Evolutionary conservation across 2,888 invertebrate genomes (phyloP), one percentile per base, ranked within the genome.

Genomic region (Lobophora halterata): DNA sequence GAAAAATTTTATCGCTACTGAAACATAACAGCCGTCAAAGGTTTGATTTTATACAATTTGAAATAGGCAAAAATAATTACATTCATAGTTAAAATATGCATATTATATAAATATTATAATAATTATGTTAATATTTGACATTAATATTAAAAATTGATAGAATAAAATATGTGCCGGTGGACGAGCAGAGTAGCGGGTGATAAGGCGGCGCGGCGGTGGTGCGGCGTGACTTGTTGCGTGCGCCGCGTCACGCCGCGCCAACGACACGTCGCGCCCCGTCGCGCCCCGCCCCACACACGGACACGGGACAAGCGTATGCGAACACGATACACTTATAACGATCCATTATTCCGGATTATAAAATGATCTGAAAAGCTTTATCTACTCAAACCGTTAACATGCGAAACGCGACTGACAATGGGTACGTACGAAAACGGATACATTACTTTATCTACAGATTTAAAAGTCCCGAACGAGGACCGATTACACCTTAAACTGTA

Each of bases 121-220:
- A 81, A 83, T 85, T 81, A 86, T 78, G 78, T 81, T 83, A 83
- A 83, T 85, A 85, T 86, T 82, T 85, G 85, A 86, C 83, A 82
- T 85, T 85, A 83, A 80, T 86, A 85, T 86, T 87, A 83, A 86
- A 85, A 86, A 85, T 86, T 79, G 80, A 81, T 79, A 81, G 85
- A 87, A 82, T 85, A 82, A 85, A 86, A 83, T 82, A 85, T 86
- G 81, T 83, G 80, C 75, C 70, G 74, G 82, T 82, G 79, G 80
- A 79, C 79, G 82, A 79, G 83, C 80, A 72, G 73, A 71, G 75
- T 78, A 73, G 77, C 72, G 71, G 68, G n/a, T n/a, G n/a, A n/a
- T n/a, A n/a, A n/a, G 64, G 70, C 63, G 65, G 60, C n/a, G 55
- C 59, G 59, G 30, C 18, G 36, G 31, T 29, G 46, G 10, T 27